phyloP scores from a whole-genome alignment of 2,888 invertebrate genomes.

The Gymnocheta viridis region DNA sequence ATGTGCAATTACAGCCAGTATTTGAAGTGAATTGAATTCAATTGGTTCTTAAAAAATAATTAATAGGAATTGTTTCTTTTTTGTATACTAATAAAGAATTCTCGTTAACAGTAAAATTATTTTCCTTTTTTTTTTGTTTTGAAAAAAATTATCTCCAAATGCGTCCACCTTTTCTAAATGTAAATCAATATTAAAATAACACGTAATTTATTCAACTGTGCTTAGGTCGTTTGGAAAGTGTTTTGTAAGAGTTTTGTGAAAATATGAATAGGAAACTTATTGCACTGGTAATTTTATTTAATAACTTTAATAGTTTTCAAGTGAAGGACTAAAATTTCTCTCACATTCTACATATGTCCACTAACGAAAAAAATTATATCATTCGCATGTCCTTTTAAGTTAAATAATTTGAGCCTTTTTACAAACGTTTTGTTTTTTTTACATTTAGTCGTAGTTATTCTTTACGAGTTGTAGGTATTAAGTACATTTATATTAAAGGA shows the following conservation, averaged over 20 bases:
- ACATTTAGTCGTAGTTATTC: not conserved
- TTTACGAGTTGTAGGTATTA: not conserved
- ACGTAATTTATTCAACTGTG: not conserved
- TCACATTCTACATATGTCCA: not conserved
- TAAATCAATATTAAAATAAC: slow-evolving; percentile 3
- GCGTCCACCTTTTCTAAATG: not conserved
- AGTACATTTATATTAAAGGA: not conserved
- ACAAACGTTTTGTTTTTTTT: not conserved
- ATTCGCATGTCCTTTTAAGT: not conserved
- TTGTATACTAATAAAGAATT: too few relatives aligned
- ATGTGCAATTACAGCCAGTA: too few relatives aligned
- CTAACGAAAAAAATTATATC: not conserved
- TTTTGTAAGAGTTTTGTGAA: too few relatives aligned
- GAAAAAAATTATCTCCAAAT: not conserved
- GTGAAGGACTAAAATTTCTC: not conserved
- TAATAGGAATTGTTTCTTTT: too few relatives aligned
- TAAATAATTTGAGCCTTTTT: not conserved
- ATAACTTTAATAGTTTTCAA: not conserved
- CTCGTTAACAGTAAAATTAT: too few relatives aligned
- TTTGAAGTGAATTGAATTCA: too few relatives aligned
- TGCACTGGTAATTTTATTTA: not conserved
- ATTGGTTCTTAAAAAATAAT: too few relatives aligned
- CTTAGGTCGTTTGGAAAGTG: not conserved
- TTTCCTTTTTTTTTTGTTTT: not conserved
- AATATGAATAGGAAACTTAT: not conserved